Percentiles rank a stretch among this genome's conserved stretches.
Conservation (phyloP, 37 sponge, comb jelly and placozoan species). For the Petrosia ficiformis region DNA sequence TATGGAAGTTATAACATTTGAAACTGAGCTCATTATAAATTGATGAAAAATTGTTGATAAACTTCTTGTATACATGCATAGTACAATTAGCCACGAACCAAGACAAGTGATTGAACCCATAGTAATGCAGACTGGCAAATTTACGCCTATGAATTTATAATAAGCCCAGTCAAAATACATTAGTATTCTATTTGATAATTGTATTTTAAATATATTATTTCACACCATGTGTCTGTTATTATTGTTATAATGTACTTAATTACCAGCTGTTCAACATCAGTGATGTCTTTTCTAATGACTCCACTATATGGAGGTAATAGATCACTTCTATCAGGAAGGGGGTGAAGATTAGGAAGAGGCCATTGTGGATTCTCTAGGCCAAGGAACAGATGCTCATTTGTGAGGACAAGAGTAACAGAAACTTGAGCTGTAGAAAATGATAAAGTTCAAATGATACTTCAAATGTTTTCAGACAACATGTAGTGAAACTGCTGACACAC, state of each 20-base stretch:
- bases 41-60: no score
- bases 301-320: constrained; percentile 34
- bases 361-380: constrained; percentile 55
- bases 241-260: not conserved
- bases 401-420: constrained; percentile 38
- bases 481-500: no score
- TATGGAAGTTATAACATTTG: no score
- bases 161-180: no score
- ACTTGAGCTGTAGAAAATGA: constrained; percentile 4
- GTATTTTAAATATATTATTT: not conserved
- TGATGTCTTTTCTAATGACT: constrained; percentile 37
- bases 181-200: no score
- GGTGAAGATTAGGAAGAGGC: constrained; percentile 36
- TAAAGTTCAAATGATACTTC: not conserved
- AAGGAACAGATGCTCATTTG: constrained; percentile 19
- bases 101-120: not conserved
- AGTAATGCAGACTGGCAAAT: not conserved
- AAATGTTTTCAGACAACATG: no score
- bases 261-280: constrained; percentile 53
- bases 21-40: no score
- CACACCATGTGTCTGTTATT: not conserved
- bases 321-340: constrained; percentile 12
- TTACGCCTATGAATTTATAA: no score
- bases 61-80: constrained; percentile 3
- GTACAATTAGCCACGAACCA: not conserved